A percentile compares a stretch with the other conserved stretches of the same genome.
Evolutionary conservation across 2,797 vertebrate species (phyloP).

Genomic region (Antrozous pallidus): DNA sequence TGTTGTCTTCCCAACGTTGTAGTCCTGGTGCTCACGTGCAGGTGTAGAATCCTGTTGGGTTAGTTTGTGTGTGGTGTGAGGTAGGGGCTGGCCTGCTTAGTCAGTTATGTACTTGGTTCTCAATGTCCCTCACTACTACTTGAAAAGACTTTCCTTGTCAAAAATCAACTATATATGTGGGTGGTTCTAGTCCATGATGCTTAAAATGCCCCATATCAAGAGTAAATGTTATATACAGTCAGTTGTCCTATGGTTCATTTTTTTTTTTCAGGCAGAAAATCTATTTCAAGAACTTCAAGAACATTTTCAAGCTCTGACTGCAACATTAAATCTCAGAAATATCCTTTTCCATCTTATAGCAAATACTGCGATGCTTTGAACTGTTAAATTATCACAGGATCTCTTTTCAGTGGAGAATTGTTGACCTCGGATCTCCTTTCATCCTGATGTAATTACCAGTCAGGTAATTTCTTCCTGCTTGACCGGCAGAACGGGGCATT

Average conservation of each 20-base stretch:
- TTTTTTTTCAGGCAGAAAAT: slow-evolving; percentile 85
- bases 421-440: background rate
- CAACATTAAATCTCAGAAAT: slow-evolving; percentile 88
- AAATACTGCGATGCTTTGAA: background rate
- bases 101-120: fast-evolving
- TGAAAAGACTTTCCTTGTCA: background rate
- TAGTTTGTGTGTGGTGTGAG: background rate
- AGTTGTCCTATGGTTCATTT: background rate
- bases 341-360: slow-evolving; percentile 84
- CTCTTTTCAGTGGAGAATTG: background rate
- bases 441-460: background rate
- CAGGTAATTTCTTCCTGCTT: background rate
- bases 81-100: background rate
- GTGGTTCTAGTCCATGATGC: background rate
- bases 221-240: background rate
- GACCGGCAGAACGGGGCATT: background rate
- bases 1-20: no score
- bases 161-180: background rate
- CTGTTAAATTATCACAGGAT: background rate
- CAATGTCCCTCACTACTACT: fast-evolving
- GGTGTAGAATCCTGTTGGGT: background rate
- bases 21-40: background rate
- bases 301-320: slow-evolving; percentile 85
- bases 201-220: background rate
- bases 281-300: slow-evolving; percentile 87